phyloP scores from a whole-genome alignment of 37 sponge, comb jelly and placozoan species.

The Mnemiopsis leidyi region DNA sequence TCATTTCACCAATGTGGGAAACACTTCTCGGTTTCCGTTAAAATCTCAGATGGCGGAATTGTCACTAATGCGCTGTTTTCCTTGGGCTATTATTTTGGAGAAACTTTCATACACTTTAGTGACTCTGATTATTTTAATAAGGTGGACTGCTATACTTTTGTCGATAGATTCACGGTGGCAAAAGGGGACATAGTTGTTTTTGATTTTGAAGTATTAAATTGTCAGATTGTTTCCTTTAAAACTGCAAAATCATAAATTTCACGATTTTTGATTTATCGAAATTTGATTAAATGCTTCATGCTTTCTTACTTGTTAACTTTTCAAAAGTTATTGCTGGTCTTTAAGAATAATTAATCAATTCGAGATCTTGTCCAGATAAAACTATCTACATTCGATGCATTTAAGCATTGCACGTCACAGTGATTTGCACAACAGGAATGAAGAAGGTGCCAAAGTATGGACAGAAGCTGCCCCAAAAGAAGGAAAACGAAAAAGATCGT shows the following conservation, averaged over 20 bases:
- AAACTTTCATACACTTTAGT: not conserved
- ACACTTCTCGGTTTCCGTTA: not conserved
- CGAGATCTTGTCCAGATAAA: no score
- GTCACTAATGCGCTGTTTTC: not conserved
- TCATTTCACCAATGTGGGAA: not conserved
- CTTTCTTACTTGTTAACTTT: no score
- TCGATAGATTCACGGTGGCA: not conserved
- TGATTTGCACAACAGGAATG: no score
- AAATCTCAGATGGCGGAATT: not conserved
- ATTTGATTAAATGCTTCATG: no score
- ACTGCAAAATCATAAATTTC: not conserved
- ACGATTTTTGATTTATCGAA: no score
- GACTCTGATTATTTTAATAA: slow-evolving; percentile 25
- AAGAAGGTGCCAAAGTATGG: not conserved
- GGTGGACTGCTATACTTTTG: slow-evolving; percentile 4
- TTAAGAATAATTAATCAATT: no score
- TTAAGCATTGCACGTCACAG: no score
- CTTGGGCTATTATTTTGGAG: not conserved
- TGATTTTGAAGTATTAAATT: not conserved
- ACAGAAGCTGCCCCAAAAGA: slow-evolving; percentile 33
- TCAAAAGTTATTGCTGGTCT: no score
- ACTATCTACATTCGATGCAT: no score
- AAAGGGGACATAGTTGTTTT: not conserved
- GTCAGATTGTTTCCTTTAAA: not conserved
- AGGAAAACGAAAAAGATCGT: slow-evolving; percentile 44